Evolutionary conservation across 2,113 vertebrate species (phyloP).

Genomic region (Myiagra hebetior): DNA sequence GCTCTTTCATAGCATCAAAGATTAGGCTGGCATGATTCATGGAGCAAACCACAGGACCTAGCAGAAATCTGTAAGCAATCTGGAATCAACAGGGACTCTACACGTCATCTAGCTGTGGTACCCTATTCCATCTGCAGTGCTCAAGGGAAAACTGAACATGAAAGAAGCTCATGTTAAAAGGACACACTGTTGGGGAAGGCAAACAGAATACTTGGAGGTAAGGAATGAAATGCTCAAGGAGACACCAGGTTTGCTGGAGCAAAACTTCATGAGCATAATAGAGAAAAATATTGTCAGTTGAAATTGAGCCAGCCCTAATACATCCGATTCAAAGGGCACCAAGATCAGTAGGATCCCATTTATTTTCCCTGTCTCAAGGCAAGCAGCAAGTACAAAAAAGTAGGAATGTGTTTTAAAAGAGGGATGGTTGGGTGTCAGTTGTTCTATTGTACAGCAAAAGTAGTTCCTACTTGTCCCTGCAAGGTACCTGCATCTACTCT

Average conservation of each 20-base stretch:
- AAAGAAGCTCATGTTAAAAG: background rate
- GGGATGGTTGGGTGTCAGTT: background rate
- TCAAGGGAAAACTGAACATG: background rate
- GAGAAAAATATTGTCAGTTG: background rate
- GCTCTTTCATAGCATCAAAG: background rate
- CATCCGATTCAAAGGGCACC: background rate
- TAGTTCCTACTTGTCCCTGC: background rate
- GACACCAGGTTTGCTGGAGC: background rate
- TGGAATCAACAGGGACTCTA: background rate
- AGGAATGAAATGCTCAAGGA: background rate
- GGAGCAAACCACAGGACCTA: background rate
- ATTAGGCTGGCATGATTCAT: background rate
- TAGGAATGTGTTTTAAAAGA: background rate
- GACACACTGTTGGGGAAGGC: background rate
- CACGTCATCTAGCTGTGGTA: background rate
- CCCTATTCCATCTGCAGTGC: background rate
- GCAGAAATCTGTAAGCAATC: slow-evolving; percentile 10
- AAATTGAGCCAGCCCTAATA: background rate
- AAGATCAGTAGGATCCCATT: background rate
- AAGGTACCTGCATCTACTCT: background rate
- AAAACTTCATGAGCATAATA: background rate
- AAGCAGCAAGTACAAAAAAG: background rate
- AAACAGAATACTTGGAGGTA: background rate
- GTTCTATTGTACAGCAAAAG: background rate
- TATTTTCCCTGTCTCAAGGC: background rate